Evolutionary conservation across 2,113 vertebrate species (phyloP).

Genomic region (Cricetomys ansorgei): DNA sequence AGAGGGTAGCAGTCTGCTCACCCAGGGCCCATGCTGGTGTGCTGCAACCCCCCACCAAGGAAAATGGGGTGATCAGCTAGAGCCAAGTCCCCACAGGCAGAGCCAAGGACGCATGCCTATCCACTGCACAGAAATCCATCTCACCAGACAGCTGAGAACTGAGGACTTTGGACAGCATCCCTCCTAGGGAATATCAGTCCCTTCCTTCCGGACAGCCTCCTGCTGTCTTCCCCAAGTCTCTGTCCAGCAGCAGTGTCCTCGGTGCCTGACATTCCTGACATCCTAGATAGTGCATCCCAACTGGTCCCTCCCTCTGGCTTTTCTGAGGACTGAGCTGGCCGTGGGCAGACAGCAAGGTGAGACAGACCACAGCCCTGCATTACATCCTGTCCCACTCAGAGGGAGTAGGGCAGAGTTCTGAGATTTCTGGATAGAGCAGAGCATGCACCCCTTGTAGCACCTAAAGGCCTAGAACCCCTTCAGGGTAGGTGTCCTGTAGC

Average conservation of each 20-base stretch:
- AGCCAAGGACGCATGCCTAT: neutral
- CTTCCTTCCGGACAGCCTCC: neutral
- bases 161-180: too few relatives aligned
- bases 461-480: neutral
- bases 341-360: neutral
- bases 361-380: rapidly evolving
- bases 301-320: neutral
- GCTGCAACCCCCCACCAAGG: neutral
- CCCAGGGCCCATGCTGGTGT: too few relatives aligned
- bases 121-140: neutral
- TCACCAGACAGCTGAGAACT: rapidly evolving
- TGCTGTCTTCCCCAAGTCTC: neutral
- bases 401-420: rapidly evolving
- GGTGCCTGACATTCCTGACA: neutral
- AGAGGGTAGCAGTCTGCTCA: too few relatives aligned
- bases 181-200: neutral
- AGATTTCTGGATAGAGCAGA: neutral
- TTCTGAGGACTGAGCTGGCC: neutral
- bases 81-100: neutral
- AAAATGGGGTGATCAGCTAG: rapidly evolving
- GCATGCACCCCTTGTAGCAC: too few relatives aligned
- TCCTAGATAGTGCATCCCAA: neutral
- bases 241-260: neutral
- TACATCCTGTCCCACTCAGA: neutral
- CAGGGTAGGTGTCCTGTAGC: neutral